Conservation (phyloP, 2,797 vertebrate species). For the Hippoglossus hippoglossus region DNA sequence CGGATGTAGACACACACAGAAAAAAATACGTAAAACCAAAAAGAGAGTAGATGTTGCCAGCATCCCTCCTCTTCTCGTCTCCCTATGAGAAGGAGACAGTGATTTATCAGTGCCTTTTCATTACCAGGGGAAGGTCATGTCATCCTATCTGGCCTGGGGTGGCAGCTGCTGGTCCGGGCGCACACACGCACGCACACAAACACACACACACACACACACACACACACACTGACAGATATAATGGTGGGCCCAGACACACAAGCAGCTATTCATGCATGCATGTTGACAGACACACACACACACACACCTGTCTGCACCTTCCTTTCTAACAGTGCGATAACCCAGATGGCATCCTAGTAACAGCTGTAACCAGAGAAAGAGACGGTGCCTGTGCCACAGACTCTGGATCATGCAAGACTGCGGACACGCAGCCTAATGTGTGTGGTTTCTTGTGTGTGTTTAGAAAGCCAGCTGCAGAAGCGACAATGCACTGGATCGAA, state of each 20-base stretch:
- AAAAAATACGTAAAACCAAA: constrained; percentile 22
- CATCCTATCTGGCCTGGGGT: constrained; percentile 78
- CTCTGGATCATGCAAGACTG: constrained; percentile 44
- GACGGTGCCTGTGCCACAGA: constrained; percentile 2
- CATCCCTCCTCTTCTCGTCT: constrained; percentile 40
- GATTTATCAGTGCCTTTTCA: constrained; percentile 82
- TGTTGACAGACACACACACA: constrained; percentile 24
- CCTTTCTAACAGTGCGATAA: constrained; percentile 49
- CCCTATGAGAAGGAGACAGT: constrained; percentile 73
- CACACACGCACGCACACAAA: background rate
- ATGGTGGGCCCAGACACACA: constrained; percentile 41
- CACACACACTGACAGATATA: constrained; percentile 35
- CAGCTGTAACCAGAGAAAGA: constrained; percentile 68
- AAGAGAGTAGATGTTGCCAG: constrained; percentile 49
- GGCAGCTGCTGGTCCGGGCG: constrained; percentile 72
- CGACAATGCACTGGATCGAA: background rate
- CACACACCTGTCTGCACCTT: constrained; percentile 62
- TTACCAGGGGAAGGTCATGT: constrained; percentile 79
- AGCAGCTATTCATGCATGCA: constrained; percentile 49
- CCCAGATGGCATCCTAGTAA: constrained; percentile 64
- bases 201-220: no score
- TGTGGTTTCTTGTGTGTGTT: background rate
- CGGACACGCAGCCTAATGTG: constrained; percentile 33
- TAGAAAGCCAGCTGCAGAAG: background rate
- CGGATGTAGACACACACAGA: constrained; percentile 18